Conservation (phyloP, 2,113 vertebrate genomes). For the Mormoops blainvillei region DNA sequence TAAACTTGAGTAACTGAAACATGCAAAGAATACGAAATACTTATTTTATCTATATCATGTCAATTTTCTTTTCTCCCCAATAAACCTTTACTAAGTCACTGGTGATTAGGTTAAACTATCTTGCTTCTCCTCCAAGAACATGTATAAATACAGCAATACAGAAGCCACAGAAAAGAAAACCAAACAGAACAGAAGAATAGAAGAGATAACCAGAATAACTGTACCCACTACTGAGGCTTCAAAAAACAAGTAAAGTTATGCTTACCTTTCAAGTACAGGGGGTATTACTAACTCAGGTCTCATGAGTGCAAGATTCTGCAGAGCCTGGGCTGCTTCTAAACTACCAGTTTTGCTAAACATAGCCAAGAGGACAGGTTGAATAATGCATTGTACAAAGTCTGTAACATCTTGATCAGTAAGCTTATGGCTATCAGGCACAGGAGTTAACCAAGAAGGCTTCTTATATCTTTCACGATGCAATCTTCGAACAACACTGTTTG, state of each 20-base stretch:
- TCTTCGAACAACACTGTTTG: slow-evolving; percentile 91
- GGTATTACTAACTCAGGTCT: slow-evolving; percentile 97
- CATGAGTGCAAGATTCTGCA: slow-evolving; percentile 98
- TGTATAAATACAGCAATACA: background rate
- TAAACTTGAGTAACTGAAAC: background rate
- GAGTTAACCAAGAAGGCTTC: slow-evolving; percentile 92
- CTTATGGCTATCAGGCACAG: slow-evolving; percentile 93
- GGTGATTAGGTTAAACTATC: background rate
- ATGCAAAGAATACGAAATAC: background rate
- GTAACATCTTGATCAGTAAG: slow-evolving; percentile 96
- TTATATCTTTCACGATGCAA: slow-evolving; percentile 95
- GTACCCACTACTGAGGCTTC: background rate
- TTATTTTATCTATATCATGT: background rate
- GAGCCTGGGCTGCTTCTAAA: slow-evolving; percentile 95
- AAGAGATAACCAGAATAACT: background rate
- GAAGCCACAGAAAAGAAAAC: background rate
- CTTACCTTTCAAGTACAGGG: slow-evolving; percentile 96
- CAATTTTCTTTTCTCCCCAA: background rate
- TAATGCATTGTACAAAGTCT: slow-evolving; percentile 95
- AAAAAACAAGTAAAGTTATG: background rate
- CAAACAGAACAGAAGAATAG: background rate
- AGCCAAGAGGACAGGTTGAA: slow-evolving; percentile 96
- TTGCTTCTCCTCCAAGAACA: background rate
- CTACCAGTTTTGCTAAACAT: slow-evolving; percentile 99
- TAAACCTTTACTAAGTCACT: background rate